Conservation (phyloP, 2,113 vertebrate genomes). For the Sorex fumeus region DNA sequence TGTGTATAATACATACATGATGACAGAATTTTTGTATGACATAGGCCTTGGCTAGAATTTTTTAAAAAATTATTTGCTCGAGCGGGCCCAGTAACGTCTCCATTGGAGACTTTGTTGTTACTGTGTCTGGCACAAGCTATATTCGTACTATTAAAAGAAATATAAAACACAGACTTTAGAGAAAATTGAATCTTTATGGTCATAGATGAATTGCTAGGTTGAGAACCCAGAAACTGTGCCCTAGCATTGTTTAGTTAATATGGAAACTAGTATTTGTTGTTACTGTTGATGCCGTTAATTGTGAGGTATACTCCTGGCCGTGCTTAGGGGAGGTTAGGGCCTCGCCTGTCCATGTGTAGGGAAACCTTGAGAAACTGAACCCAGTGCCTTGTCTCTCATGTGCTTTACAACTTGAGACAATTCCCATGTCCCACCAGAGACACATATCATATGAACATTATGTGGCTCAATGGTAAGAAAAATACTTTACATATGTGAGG, state of each 20-base stretch:
- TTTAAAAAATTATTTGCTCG: too few species aligned
- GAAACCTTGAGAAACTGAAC: too few species aligned
- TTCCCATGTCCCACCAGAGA: background rate
- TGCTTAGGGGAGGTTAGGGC: too few species aligned
- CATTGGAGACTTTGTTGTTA: too few species aligned
- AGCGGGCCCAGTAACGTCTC: too few species aligned
- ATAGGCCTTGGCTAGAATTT: background rate
- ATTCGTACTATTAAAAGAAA: background rate
- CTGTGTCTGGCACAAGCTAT: background rate
- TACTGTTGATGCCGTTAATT: too few species aligned
- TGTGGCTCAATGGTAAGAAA: too few species aligned
- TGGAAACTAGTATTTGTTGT: background rate
- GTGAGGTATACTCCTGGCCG: too few species aligned
- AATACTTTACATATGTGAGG: too few species aligned
- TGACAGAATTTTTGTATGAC: background rate
- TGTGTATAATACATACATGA: background rate
- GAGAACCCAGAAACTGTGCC: background rate
- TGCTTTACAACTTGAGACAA: too few species aligned
- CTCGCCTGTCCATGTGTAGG: too few species aligned
- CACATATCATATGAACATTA: background rate
- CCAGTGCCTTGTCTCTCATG: too few species aligned
- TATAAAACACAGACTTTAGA: background rate
- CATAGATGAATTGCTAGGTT: background rate
- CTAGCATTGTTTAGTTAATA: background rate
- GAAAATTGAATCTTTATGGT: background rate